phyloP scores from a whole-genome alignment of 2,888 invertebrate species.

The Hirudinaria manillensis region DNA sequence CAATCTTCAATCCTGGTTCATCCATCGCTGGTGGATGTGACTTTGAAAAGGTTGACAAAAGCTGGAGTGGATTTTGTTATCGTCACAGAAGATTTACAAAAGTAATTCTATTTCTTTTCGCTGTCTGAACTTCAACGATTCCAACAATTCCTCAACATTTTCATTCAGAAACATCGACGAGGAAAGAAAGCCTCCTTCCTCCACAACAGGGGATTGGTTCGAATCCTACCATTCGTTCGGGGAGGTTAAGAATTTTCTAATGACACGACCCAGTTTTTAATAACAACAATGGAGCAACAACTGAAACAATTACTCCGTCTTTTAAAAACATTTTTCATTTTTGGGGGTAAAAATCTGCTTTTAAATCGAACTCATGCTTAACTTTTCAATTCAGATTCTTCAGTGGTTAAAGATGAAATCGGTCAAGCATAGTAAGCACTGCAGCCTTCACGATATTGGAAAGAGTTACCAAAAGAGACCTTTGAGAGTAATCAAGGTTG shows the following conservation, averaged over 20 bases:
- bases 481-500: conserved; percentile 35
- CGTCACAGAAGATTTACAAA: conserved; percentile 22
- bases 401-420: conserved; percentile 31
- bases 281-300: too few species aligned
- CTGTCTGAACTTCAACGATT: not conserved
- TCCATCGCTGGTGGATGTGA: not conserved
- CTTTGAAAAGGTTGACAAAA: not conserved
- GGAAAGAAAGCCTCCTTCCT: not conserved
- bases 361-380: too few species aligned
- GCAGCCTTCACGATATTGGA: conserved; percentile 32
- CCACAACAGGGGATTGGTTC: conserved; percentile 24
- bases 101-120: not conserved
- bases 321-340: not conserved
- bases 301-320: not conserved
- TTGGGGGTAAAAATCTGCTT: not conserved
- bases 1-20: not conserved
- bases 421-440: conserved; percentile 8
- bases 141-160: not conserved
- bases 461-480: conserved; percentile 27
- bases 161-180: conserved; percentile 17
- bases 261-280: too few species aligned
- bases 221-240: conserved; percentile 29
- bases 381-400: conserved; percentile 32
- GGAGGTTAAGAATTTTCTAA: conserved; percentile 24
- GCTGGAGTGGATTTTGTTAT: not conserved